Evolutionary conservation across 1,140 invertebrate genomes (phyloP), one percentile per base, ranked within the genome.

Genomic region (Drosophila kanapiae): DNA sequence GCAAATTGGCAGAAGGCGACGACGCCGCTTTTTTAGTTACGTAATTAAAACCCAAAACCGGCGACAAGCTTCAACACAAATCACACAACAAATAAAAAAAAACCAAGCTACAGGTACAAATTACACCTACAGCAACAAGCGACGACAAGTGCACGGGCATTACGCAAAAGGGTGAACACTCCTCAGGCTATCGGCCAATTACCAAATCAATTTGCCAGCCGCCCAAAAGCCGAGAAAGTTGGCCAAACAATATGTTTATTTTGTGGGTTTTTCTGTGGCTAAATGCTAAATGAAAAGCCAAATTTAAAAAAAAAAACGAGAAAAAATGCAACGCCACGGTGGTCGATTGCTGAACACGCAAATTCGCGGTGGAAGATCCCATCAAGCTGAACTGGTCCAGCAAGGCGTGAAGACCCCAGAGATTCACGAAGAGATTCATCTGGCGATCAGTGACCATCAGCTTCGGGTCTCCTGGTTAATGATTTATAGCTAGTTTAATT

Each of bases 1-100:
- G 69, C 69, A 72, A 72, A 72, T 72, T 71, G 69, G 31, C 69
- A 72, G 65, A 45, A 63, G 62, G 7, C 51, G n/a, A 13, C 33
- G 33, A 9, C 13, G 51, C 13, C 51, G 33, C 33, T 38, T 38
- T 40, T 56, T 63, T 10, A 45, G 53, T 72, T 72, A 70, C 47
- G 67, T 72, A 72, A 72, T 72, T 72, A 72, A 72, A 71, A 62
- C 62, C 62, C 18, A 60, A 43, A 72, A 51, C 67, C 67, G 67
- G 45, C 67, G 69, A 72, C 69, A 54, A 16, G 3, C 33, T 31
- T n/a, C 14, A 10, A 42, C 33, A 38, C 16, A 48, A 69, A 40
- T 16, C 13, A 16, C 10, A 16, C 23, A 23, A 23, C 1, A 53
- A 42, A 58, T 13, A 54, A 10, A 18, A 31, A 27, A 27, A 13